phyloP scores from a whole-genome alignment of 2,888 invertebrate genomes.

The Hypsopygia costalis region DNA sequence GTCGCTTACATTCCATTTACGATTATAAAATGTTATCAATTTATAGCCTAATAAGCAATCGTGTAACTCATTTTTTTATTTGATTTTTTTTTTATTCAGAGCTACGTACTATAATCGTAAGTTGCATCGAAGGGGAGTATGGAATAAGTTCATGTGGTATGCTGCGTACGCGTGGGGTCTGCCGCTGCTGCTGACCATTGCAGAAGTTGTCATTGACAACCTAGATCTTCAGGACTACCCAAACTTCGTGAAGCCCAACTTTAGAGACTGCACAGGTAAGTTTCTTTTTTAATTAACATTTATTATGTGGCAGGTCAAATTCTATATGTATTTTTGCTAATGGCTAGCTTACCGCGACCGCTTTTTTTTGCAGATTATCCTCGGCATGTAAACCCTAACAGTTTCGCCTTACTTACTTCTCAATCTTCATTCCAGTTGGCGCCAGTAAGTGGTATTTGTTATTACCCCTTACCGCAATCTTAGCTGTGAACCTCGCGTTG shows the following conservation, averaged over 20 bases:
- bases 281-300: background rate
- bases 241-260: slow-evolving; percentile 23
- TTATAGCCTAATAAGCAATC: too few relatives aligned
- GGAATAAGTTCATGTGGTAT: slow-evolving; percentile 34
- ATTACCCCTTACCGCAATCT: slow-evolving; percentile 24
- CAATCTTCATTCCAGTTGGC: slow-evolving; percentile 1
- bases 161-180: slow-evolving; percentile 34
- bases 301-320: too few relatives aligned
- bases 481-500: slow-evolving; percentile 19
- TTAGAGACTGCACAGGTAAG: slow-evolving; percentile 17
- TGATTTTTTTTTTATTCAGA: background rate
- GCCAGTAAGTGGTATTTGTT: slow-evolving; percentile 17
- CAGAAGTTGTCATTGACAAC: slow-evolving; percentile 18
- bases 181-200: slow-evolving; percentile 22
- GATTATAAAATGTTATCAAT: too few relatives aligned
- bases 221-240: slow-evolving; percentile 9
- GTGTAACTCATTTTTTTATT: too few relatives aligned
- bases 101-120: background rate
- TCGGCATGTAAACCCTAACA: too few relatives aligned
- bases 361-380: too few relatives aligned
- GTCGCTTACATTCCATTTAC: too few relatives aligned
- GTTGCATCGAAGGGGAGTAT: slow-evolving; percentile 25
- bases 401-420: too few relatives aligned
- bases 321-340: too few relatives aligned
- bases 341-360: too few relatives aligned